A percentile compares a stretch with the other conserved stretches of the same genome.
Conservation (phyloP, 1,140 invertebrate genomes). For the Brachionus rotundiformis region DNA sequence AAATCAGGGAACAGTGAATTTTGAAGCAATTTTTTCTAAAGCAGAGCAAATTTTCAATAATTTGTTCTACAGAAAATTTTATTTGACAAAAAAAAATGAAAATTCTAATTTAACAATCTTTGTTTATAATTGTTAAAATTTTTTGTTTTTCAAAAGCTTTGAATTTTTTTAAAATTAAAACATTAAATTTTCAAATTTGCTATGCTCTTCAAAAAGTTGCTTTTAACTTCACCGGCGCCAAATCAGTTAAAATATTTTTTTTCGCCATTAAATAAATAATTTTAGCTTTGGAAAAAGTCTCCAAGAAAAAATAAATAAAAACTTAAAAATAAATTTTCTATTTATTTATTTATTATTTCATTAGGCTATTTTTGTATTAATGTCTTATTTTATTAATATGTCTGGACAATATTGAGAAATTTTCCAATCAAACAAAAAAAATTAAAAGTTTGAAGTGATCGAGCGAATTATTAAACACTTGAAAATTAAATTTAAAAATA, state of each 20-base stretch:
- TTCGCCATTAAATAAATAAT: neutral
- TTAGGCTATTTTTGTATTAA: conserved; percentile 10
- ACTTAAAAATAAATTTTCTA: neutral
- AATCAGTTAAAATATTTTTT: neutral
- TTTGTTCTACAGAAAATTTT: too few relatives aligned
- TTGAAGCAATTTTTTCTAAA: too few relatives aligned
- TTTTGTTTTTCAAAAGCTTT: too few relatives aligned
- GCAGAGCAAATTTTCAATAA: too few relatives aligned
- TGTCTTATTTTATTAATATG: neutral
- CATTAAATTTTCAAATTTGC: too few relatives aligned
- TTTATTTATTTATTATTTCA: neutral
- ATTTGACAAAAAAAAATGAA: too few relatives aligned
- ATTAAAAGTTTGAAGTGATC: neutral
- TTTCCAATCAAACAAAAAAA: neutral
- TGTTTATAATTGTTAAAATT: too few relatives aligned
- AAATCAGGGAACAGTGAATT: too few relatives aligned
- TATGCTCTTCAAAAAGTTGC: too few relatives aligned
- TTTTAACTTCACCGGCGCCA: too few relatives aligned
- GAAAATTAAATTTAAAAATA: neutral
- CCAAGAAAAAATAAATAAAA: neutral
- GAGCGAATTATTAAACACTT: neutral
- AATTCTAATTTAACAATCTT: too few relatives aligned
- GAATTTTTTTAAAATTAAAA: too few relatives aligned
- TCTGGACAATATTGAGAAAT: conserved; percentile 1
- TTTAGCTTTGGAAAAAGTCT: neutral